These are phyloP conservation scores for Hystrix cristata DNA, from an alignment of 2,113 vertebrate species.

Conservation along the genomic window DNA sequence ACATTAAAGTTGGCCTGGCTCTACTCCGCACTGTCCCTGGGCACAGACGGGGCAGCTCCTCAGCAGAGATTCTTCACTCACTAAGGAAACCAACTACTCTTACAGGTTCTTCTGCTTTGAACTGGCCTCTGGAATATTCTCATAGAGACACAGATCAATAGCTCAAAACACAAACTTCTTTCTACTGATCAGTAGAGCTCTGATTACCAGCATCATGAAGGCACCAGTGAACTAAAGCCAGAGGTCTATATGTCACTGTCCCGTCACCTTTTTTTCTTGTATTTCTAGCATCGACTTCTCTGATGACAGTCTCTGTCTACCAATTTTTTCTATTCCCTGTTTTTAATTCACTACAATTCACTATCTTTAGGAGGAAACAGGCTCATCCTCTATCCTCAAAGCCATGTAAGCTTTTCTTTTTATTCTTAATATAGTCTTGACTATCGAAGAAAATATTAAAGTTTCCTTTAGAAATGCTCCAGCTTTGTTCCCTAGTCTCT, in stretches of 20 bases:
- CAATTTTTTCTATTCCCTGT: neutral
- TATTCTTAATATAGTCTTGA: neutral
- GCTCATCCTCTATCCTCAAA: neutral
- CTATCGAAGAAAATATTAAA: neutral
- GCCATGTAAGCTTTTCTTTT: neutral
- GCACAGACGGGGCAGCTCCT: neutral
- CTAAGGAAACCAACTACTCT: neutral
- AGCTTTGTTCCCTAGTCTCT: neutral
- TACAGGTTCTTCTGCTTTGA: neutral
- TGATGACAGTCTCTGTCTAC: neutral
- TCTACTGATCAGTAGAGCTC: neutral
- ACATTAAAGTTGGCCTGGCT: neutral
- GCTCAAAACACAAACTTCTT: neutral
- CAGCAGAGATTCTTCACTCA: conserved; percentile 17
- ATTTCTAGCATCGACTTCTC: neutral
- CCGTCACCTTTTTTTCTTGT: neutral
- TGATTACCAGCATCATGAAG: neutral
- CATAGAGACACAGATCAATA: neutral
- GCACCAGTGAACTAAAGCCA: neutral
- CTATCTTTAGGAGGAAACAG: neutral
- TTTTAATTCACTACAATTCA: conserved; percentile 9
- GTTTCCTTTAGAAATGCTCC: neutral
- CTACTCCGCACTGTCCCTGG: neutral
- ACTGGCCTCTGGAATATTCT: neutral
- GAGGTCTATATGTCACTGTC: neutral